Evolutionary conservation across 1,140 invertebrate species (phyloP).

Genomic region (Pollicipes pollicipes): DNA sequence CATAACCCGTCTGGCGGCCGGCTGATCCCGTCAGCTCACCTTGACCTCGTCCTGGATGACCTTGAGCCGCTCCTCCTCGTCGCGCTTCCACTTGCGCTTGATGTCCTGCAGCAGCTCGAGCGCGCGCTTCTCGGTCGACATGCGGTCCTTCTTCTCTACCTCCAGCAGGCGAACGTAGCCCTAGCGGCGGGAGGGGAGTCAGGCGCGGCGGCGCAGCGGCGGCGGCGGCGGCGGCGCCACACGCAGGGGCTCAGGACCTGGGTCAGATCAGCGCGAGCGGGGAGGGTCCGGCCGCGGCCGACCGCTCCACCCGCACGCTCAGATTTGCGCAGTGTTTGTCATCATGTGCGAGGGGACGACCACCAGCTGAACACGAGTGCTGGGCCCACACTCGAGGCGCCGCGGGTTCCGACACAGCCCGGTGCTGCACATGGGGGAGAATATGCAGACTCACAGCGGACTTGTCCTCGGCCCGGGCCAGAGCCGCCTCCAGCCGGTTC

Average conservation of each 20-base stretch:
- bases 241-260: neutral
- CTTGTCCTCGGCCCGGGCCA: constrained; percentile 12
- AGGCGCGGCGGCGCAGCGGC: neutral
- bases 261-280: neutral
- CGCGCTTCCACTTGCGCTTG: constrained; percentile 20
- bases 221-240: no score
- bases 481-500: constrained; percentile 16
- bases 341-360: neutral
- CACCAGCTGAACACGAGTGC: no score
- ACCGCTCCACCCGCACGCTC: neutral
- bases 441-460: neutral
- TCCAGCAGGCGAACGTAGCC: neutral
- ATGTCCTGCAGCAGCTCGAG: constrained; percentile 20
- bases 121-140: constrained; percentile 17
- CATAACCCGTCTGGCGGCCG: no score
- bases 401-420: no score
- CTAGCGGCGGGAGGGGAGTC: neutral
- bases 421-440: no score
- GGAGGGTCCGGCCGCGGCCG: neutral
- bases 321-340: constrained; percentile 8
- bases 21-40: no score
- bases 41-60: constrained; percentile 12
- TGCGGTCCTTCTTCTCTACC: constrained; percentile 17
- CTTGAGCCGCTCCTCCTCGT: constrained; percentile 15
- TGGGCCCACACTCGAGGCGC: no score